Percentiles rank a stretch among this genome's conserved stretches.
Evolutionary conservation across 2,113 vertebrate species (phyloP).

Genomic region (Leucopsar rothschildi): DNA sequence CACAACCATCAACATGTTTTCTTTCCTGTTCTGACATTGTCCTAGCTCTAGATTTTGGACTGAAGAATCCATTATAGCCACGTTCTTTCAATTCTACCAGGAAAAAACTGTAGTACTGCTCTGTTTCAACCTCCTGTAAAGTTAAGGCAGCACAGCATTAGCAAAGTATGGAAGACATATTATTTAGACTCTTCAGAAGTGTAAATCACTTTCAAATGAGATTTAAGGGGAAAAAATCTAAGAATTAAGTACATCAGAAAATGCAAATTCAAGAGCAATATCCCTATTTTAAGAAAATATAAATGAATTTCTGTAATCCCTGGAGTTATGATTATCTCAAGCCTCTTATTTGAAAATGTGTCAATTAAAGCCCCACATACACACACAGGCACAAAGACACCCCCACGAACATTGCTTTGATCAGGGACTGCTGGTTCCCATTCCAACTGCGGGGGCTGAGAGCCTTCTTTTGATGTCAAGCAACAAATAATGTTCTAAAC

Average conservation of each 20-base stretch:
- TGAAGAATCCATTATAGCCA: slow-evolving; percentile 97
- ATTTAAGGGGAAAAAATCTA: background rate
- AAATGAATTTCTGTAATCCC: slow-evolving; percentile 37
- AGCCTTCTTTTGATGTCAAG: slow-evolving; percentile 49
- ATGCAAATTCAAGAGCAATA: slow-evolving; percentile 4
- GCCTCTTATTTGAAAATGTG: slow-evolving; percentile 33
- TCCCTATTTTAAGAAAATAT: slow-evolving; percentile 13
- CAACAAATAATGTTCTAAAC: slow-evolving; percentile 12
- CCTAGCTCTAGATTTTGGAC: slow-evolving; percentile 95
- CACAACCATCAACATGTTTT: slow-evolving; percentile 96
- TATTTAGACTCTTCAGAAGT: slow-evolving; percentile 36
- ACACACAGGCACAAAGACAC: background rate
- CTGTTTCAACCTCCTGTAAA: slow-evolving; percentile 93
- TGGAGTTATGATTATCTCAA: slow-evolving; percentile 41
- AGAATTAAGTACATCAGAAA: slow-evolving; percentile 29
- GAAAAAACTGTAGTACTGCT: slow-evolving; percentile 97
- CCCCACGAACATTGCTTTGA: slow-evolving; percentile 16
- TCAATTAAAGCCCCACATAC: slow-evolving; percentile 10
- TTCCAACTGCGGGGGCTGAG: background rate
- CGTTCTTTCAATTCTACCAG: slow-evolving; percentile 94
- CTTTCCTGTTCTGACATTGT: slow-evolving; percentile 98
- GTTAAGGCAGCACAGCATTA: slow-evolving; percentile 33
- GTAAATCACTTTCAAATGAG: slow-evolving; percentile 43
- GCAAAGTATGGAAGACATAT: background rate
- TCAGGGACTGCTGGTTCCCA: slow-evolving; percentile 34